Evolutionary conservation across 2,113 vertebrate species (phyloP), one percentile per base, ranked within the genome.

Genomic region (Hippocampus guttulatus): DNA sequence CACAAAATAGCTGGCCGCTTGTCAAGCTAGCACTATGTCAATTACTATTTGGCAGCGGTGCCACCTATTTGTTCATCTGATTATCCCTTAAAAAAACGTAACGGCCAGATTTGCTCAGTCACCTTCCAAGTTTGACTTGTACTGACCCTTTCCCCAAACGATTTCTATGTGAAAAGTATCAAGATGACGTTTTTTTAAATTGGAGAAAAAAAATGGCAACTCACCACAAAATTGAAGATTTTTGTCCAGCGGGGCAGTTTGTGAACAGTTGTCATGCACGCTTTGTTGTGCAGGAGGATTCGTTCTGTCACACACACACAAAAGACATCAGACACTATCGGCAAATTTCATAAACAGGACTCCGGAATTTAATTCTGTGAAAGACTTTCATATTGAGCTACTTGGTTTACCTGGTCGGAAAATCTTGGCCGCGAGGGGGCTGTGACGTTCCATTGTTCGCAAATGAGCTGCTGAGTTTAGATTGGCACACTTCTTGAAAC

Each of bases 401-500:
- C 47, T 45, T 40, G 12, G 12, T 76, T 79, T 82, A 91, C 89
- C 84, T 80, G 67, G 64, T 61, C 69, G 74, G 64, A 63, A 81
- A 54, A 73, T 74, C 60, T 79, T 80, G 71, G 65, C 72, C 51
- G 2, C 69, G 52, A 38, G 67, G 66, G 54, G 38, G 61, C 65
- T 69, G 72, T 61, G 68, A 38, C n/a, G 68, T 73, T 73, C 47
- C 68, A 58, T 69, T 75, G 45, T 71, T 70, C 25, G 38, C 68
- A 8, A 69, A 71, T 51, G 80, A 78, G 25, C 61, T 77, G 57
- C 74, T 70, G 67, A 74, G 65, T 76, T 85, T 80, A 40, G 76
- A 78, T 49, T 77, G 74, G 77, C 76, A 40, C 25, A 67, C 62
- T 69, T 84, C 77, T 77, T 84, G 81, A 79, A 87, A 81, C 63